phyloP scores from a whole-genome alignment of 2,888 invertebrate species.

The Hydrotaea cyrtoneurina region DNA sequence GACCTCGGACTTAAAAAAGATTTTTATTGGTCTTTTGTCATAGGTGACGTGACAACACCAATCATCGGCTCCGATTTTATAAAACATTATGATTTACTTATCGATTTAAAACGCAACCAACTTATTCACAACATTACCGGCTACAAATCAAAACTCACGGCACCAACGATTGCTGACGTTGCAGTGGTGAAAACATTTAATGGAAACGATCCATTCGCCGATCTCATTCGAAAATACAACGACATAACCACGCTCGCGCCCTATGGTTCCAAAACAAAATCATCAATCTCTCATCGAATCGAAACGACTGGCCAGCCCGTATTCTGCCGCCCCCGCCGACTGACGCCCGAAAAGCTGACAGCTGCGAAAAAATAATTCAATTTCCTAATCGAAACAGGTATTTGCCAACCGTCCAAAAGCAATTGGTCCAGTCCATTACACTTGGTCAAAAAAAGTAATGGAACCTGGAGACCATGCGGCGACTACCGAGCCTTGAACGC shows the following conservation, averaged over 20 bases:
- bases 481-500: constrained; percentile 51
- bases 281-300: neutral
- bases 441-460: constrained; percentile 69
- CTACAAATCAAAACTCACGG: neutral
- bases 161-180: neutral
- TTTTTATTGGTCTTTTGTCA: constrained; percentile 51
- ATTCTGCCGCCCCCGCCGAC: constrained; percentile 60
- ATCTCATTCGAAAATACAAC: neutral
- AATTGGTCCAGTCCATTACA: constrained; percentile 79
- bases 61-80: constrained; percentile 20
- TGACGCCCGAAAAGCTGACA: constrained; percentile 71
- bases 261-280: neutral
- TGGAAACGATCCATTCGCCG: neutral
- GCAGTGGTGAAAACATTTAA: neutral
- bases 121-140: constrained; percentile 37
- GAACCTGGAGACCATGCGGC: constrained; percentile 60
- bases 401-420: constrained; percentile 78
- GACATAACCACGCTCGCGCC: neutral
- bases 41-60: constrained; percentile 32
- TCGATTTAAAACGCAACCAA: constrained; percentile 39
- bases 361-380: too few relatives aligned
- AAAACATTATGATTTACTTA: constrained; percentile 36
- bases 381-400: constrained; percentile 75
- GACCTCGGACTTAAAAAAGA: constrained; percentile 44
- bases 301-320: constrained; percentile 32